Percentiles rank a stretch among this genome's conserved stretches.
phyloP scores from a whole-genome alignment of 2,797 vertebrate species.

The Clarias laeviceps region DNA sequence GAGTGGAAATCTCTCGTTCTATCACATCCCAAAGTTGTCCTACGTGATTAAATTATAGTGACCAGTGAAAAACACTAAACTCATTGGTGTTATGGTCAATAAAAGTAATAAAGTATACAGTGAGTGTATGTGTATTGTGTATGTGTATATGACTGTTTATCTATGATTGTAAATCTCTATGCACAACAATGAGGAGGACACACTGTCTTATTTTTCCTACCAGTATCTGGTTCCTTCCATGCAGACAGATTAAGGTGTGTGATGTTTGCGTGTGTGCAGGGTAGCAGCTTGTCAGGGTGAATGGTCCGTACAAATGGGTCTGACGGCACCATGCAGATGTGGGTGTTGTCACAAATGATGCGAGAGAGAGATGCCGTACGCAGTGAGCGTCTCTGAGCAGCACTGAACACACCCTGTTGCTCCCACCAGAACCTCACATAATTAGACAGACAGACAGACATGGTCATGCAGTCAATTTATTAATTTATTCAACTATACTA shows the following conservation, averaged over 20 bases:
- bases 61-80: too few relatives aligned
- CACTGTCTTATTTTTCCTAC: constrained; percentile 52
- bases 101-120: too few relatives aligned
- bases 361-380: constrained; percentile 76
- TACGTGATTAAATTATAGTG: too few relatives aligned
- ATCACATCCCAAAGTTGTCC: neutral
- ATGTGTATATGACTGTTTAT: neutral
- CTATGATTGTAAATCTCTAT: neutral
- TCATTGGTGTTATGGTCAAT: too few relatives aligned
- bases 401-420: constrained; percentile 80
- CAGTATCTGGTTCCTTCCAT: constrained; percentile 74
- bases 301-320: constrained; percentile 78
- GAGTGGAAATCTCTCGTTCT: neutral
- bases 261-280: constrained; percentile 73
- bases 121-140: too few relatives aligned
- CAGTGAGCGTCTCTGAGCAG: constrained; percentile 73
- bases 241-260: constrained; percentile 70
- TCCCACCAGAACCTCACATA: constrained; percentile 88
- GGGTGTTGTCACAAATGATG: constrained; percentile 89
- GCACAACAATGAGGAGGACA: neutral
- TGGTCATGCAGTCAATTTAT: neutral
- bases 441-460: neutral
- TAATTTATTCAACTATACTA: neutral
- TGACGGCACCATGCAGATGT: constrained; percentile 76
- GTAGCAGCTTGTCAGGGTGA: constrained; percentile 69